Evolutionary conservation across 2,113 vertebrate species (phyloP), one percentile per base, ranked within the genome.

Genomic region (Blennius ocellaris): DNA sequence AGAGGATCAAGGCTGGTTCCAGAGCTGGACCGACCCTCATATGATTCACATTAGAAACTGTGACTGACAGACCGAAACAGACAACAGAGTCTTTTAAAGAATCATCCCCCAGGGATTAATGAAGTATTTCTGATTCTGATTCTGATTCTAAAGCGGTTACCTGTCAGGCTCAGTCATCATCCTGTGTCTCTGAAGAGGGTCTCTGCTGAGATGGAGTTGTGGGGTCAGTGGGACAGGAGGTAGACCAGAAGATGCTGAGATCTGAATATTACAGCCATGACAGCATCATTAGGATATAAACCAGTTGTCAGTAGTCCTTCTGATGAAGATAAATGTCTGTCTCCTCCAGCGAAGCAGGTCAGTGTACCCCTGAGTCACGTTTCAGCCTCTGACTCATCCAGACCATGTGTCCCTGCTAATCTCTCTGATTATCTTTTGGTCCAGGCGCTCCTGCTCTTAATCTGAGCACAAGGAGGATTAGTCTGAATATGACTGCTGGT

Each of bases 41-140:
- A 91, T 89, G 89, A 92, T 91, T 66, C 84, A 89, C 84, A 84
- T 90, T 88, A 90, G 76, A 78, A 68, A 82, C 79, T 71, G 78
- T 80, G 82, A 82, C 84, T 74, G 80, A 30, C n/a, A n/a, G n/a
- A n/a, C n/a, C n/a, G n/a, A n/a, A n/a, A n/a, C n/a, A n/a, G n/a
- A n/a, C 21, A 2, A 30, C 21, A 30, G 21, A 30, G 21, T 30
- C 21, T 30, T 30, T 30, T 30, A 30, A 30, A 30, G 21, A 30
- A 30, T 30, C 4, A 30, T 30, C 21, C 21, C 2, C 21, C 21
- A 30, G 21, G 21, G 21, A 30, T 30, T 30, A 30, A 30, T 30
- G 4, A 30, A 30, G 21, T 30, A 30, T 4, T 30, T 30, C 21
- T 30, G 21, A 30, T 30, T 30, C 21, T 30, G 21, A 30, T 30